A percentile compares a stretch with the other conserved stretches of the same genome.
phyloP scores from a whole-genome alignment of 1,140 invertebrate species.

The Drosophila funebris region DNA sequence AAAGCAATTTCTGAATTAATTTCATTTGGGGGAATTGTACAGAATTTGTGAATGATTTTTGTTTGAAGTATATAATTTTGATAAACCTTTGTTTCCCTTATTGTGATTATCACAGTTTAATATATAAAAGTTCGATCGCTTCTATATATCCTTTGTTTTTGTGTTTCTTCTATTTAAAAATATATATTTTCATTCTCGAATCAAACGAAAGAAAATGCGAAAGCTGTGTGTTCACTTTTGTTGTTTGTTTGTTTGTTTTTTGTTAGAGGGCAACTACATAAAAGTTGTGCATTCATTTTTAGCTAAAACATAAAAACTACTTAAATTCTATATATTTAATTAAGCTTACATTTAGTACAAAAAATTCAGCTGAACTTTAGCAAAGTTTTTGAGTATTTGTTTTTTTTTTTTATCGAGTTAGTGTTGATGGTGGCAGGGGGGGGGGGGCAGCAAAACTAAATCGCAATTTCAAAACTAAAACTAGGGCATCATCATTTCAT shows the following conservation, averaged over 20 bases:
- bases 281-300: slow-evolving; percentile 50
- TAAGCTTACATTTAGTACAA: slow-evolving; percentile 66
- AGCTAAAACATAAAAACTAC: slow-evolving; percentile 80
- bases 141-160: slow-evolving; percentile 66
- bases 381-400: slow-evolving; percentile 65
- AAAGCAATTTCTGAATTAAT: background rate
- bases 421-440: slow-evolving; percentile 18
- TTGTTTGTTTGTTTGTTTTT: slow-evolving; percentile 19
- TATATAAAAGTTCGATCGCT: slow-evolving; percentile 66
- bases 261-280: slow-evolving; percentile 37
- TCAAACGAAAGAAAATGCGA: slow-evolving; percentile 32
- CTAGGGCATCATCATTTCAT: slow-evolving; percentile 66
- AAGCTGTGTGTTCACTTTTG: slow-evolving; percentile 19
- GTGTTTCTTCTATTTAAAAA: slow-evolving; percentile 12
- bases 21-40: background rate
- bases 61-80: background rate
- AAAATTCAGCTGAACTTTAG: slow-evolving; percentile 70
- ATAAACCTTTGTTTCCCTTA: slow-evolving; percentile 55
- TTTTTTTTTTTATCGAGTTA: slow-evolving; percentile 49
- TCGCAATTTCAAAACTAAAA: slow-evolving; percentile 66
- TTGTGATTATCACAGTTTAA: slow-evolving; percentile 80
- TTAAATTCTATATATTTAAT: slow-evolving; percentile 61
- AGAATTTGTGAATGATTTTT: background rate
- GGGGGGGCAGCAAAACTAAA: slow-evolving; percentile 37
- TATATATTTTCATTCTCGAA: slow-evolving; percentile 17